These are phyloP conservation scores for Corythornis cristatus DNA, from an alignment of 2,113 vertebrate genomes.

Conservation along the genomic window DNA sequence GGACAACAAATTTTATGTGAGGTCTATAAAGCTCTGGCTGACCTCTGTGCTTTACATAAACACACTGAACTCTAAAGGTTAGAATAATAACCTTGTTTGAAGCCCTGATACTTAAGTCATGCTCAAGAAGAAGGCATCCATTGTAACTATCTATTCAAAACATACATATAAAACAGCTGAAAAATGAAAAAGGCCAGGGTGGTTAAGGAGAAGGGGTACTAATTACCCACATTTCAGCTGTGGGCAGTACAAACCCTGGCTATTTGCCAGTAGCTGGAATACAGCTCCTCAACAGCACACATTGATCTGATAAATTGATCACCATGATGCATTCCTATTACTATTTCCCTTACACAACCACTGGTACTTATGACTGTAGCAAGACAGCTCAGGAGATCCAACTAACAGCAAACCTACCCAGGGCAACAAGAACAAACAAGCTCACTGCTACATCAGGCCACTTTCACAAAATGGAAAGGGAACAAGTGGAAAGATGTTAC, in stretches of 20 bases:
- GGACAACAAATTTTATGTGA: neutral
- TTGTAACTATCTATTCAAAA: constrained; percentile 2
- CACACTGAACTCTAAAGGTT: constrained; percentile 16
- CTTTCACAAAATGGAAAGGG: neutral
- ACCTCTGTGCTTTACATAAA: constrained; percentile 22
- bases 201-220: neutral
- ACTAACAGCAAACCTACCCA: neutral
- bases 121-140: constrained; percentile 6
- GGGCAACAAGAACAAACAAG: neutral
- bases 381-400: neutral
- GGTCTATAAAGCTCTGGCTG: neutral
- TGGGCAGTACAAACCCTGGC: neutral
- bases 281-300: neutral
- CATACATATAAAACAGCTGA: neutral
- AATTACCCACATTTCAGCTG: neutral
- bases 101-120: neutral
- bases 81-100: constrained; percentile 9
- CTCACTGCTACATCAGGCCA: neutral
- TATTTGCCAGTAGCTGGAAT: neutral
- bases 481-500: neutral
- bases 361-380: neutral
- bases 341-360: neutral
- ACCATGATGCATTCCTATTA: neutral
- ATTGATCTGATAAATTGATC: neutral
- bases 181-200: neutral